Conservation (phyloP, 1,140 invertebrate genomes). For the Sycobia sp. region DNA sequence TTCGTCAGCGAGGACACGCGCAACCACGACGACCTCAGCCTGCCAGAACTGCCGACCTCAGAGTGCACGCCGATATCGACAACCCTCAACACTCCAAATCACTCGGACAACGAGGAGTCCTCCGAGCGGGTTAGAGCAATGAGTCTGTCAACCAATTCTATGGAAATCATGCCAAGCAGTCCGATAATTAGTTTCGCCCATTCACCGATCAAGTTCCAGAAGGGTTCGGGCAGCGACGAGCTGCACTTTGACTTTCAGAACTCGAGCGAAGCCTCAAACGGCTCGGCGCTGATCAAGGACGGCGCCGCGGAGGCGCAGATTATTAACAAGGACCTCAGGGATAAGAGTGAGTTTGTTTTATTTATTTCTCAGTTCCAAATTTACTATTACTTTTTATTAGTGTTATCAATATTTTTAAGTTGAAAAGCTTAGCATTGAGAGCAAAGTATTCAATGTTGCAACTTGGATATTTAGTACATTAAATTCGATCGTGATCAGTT, state of each 20-base stretch:
- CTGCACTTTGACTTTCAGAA: constrained; percentile 48
- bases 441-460: too few relatives aligned
- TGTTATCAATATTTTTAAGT: too few relatives aligned
- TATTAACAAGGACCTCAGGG: background rate
- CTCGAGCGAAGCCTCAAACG: constrained; percentile 25
- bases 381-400: too few relatives aligned
- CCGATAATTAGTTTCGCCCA: constrained; percentile 59
- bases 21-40: constrained; percentile 55
- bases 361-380: background rate
- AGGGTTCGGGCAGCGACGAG: constrained; percentile 41
- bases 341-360: constrained; percentile 16
- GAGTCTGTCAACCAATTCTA: constrained; percentile 53
- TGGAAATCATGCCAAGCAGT: constrained; percentile 55
- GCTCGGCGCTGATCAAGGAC: background rate
- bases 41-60: constrained; percentile 55
- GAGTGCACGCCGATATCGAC: constrained; percentile 57
- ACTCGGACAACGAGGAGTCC: constrained; percentile 57
- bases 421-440: too few relatives aligned
- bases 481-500: too few relatives aligned
- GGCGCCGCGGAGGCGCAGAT: background rate
- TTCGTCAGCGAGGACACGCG: constrained; percentile 50
- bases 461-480: too few relatives aligned
- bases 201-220: constrained; percentile 44
- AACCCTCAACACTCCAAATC: constrained; percentile 57
- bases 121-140: constrained; percentile 48